Evolutionary conservation across 2,888 invertebrate species (phyloP).

Genomic region (Chromoteleia sp.): DNA sequence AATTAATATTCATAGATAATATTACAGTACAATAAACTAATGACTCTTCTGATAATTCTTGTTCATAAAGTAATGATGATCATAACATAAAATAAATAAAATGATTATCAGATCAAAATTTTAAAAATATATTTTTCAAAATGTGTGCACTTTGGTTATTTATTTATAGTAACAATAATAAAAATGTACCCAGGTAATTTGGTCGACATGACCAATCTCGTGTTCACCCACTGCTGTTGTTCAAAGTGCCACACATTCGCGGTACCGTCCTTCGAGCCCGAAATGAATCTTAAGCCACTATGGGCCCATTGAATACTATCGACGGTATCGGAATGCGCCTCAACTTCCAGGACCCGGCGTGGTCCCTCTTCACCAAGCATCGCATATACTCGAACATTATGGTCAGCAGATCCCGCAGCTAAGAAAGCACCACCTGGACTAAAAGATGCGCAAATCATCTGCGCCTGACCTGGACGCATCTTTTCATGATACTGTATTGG

Average conservation of each 20-base stretch:
- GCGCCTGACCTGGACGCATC: conserved; percentile 96
- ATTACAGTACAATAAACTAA: too few species aligned
- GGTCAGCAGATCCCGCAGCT: conserved; percentile 97
- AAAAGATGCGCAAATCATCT: conserved; percentile 97
- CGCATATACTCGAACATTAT: conserved; percentile 96
- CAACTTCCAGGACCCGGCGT: conserved; percentile 87
- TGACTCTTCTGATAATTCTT: too few species aligned
- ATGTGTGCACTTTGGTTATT: too few species aligned
- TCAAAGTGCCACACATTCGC: conserved; percentile 97
- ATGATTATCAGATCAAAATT: too few species aligned
- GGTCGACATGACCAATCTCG: conserved; percentile 90
- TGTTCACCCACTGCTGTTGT: conserved; percentile 94
- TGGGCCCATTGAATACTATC: conserved; percentile 99
- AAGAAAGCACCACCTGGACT: conserved; percentile 95
- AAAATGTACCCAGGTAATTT: conserved; percentile 86
- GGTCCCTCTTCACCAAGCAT: conserved; percentile 92
- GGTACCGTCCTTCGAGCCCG: conserved; percentile 97
- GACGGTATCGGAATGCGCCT: conserved; percentile 93
- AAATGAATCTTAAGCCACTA: conserved; percentile 93
- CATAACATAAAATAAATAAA: too few species aligned
- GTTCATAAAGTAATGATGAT: too few species aligned
- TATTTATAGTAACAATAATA: conserved; percentile 11
- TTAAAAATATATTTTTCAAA: too few species aligned
- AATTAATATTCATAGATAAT: too few species aligned
- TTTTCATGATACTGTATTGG: conserved; percentile 97